Conservation (phyloP, 2,797 vertebrate genomes). For the Pyrocephalus nanus region DNA sequence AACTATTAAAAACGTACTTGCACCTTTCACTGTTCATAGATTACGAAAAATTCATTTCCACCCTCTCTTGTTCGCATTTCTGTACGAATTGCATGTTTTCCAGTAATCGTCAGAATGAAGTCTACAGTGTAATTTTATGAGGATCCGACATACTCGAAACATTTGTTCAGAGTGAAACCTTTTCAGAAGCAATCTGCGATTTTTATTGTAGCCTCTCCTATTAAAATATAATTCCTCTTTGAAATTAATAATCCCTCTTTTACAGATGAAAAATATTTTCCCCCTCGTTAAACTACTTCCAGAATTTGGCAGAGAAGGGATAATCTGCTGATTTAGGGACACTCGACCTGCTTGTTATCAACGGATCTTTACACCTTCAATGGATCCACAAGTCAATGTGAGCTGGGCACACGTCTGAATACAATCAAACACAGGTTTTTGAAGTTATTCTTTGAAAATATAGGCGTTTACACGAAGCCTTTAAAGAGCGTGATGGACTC, state of each 20-base stretch:
- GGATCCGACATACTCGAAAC: neutral
- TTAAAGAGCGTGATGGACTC: neutral
- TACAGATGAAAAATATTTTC: neutral
- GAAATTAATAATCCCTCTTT: neutral
- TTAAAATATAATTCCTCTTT: neutral
- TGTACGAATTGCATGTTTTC: neutral
- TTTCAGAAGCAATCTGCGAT: neutral
- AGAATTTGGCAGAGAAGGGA: neutral
- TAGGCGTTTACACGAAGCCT: slow-evolving; percentile 17
- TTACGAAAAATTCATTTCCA: neutral
- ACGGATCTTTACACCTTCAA: neutral
- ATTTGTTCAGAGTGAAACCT: neutral
- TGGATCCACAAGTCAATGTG: neutral
- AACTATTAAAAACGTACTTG: neutral
- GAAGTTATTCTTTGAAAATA: neutral
- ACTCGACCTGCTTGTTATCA: neutral
- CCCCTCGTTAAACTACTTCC: neutral
- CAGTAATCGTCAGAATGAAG: neutral
- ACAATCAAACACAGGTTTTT: neutral
- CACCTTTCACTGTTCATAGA: neutral
- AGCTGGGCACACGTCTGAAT: neutral
- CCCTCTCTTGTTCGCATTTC: neutral
- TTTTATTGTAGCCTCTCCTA: slow-evolving; percentile 2
- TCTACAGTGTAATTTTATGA: neutral
- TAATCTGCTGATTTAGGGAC: neutral